Percentiles rank a stretch among this genome's conserved stretches.
Evolutionary conservation across 2,888 invertebrate species (phyloP).

Genomic region (Oscheius sp.): DNA sequence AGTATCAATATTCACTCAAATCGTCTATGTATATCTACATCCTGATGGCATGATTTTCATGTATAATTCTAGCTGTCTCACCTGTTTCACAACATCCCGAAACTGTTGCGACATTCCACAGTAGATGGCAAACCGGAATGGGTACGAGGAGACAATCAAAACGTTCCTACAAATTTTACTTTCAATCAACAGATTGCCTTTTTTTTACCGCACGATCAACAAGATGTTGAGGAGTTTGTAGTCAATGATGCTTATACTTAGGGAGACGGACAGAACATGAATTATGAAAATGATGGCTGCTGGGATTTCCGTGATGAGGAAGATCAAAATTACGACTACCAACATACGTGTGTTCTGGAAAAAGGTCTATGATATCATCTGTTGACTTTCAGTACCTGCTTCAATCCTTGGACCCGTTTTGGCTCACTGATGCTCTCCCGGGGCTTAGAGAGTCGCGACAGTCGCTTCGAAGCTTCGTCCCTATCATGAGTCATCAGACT

Average conservation of each 20-base stretch:
- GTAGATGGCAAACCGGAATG: slow-evolving; percentile 90
- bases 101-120: slow-evolving; percentile 77
- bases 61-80: slow-evolving; percentile 27
- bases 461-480: slow-evolving; percentile 45
- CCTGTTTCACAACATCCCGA: slow-evolving; percentile 62
- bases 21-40: slow-evolving; percentile 5
- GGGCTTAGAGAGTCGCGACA: slow-evolving; percentile 49
- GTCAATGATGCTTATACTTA: slow-evolving; percentile 59
- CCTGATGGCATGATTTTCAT: slow-evolving; percentile 25
- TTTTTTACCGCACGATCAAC: slow-evolving; percentile 65
- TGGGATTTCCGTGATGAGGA: slow-evolving; percentile 68
- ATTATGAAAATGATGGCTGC: slow-evolving; percentile 73
- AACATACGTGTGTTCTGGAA: slow-evolving; percentile 78
- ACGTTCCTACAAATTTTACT: slow-evolving; percentile 80
- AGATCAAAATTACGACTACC: slow-evolving; percentile 74
- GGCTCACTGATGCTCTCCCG: slow-evolving; percentile 64
- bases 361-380: background rate
- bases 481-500: slow-evolving; percentile 30
- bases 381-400: slow-evolving; percentile 54
- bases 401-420: slow-evolving; percentile 65
- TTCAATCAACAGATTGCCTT: background rate
- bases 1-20: slow-evolving; percentile 12
- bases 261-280: slow-evolving; percentile 67
- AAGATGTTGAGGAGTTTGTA: slow-evolving; percentile 67
- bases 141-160: slow-evolving; percentile 89